phyloP scores from a whole-genome alignment of 2,113 vertebrate species.

The Zosterops borbonicus region DNA sequence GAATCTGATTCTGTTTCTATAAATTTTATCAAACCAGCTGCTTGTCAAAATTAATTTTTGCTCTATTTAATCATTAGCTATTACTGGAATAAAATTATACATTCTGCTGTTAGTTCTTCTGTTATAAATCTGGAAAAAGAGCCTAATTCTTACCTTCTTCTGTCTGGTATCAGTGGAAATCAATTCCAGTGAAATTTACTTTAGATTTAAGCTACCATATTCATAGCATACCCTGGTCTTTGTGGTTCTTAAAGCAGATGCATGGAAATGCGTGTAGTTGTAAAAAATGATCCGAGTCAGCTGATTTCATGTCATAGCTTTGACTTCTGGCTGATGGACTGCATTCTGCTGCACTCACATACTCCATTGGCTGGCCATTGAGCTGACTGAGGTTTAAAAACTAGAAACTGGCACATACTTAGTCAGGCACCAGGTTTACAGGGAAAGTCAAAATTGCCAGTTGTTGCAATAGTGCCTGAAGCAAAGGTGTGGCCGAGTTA shows the following conservation, averaged over 20 bases:
- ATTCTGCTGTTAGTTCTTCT: not conserved
- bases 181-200: constrained; percentile 3
- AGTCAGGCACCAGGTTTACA: not conserved
- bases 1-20: constrained; percentile 11
- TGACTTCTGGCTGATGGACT: not conserved
- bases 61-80: constrained; percentile 46
- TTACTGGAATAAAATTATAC: not conserved
- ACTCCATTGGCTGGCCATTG: not conserved
- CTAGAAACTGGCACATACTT: not conserved
- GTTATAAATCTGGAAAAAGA: constrained; percentile 32
- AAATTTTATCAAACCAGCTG: constrained; percentile 36
- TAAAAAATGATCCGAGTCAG: not conserved
- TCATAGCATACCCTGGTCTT: not conserved
- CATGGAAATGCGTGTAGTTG: not conserved
- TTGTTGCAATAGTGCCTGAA: not conserved
- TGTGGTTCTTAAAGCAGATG: not conserved
- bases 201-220: not conserved
- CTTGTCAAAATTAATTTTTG: constrained; percentile 56
- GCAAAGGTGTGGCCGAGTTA: not conserved
- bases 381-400: not conserved
- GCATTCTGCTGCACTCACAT: not conserved
- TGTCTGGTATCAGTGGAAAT: not conserved
- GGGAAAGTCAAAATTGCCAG: not conserved
- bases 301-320: not conserved
- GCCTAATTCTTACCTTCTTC: not conserved